Percentiles rank a stretch among this genome's conserved stretches.
These are phyloP conservation scores for Antheraea mylitta DNA, from an alignment of 1,140 invertebrate genomes.

Conservation along the genomic window DNA sequence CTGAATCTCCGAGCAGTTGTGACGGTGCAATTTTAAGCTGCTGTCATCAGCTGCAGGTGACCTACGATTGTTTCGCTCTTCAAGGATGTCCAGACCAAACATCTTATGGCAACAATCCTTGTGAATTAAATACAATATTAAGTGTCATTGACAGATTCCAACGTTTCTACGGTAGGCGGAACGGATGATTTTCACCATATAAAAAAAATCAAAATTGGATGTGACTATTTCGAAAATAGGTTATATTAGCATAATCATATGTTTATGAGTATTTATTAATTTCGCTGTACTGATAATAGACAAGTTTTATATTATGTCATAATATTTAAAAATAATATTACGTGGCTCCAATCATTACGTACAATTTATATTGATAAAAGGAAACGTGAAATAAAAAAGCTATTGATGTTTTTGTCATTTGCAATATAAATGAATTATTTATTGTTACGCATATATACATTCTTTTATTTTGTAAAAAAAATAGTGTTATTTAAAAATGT, in stretches of 20 bases:
- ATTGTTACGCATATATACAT: not conserved
- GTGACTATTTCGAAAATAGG: not conserved
- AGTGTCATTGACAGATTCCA: slow-evolving; percentile 74
- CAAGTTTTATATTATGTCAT: too few relatives aligned
- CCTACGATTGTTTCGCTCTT: slow-evolving; percentile 82
- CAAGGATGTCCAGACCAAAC: slow-evolving; percentile 82
- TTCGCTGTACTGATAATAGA: too few relatives aligned
- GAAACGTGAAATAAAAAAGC: too few relatives aligned
- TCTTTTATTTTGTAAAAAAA: not conserved
- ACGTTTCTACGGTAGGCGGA: slow-evolving; percentile 60
- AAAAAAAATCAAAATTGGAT: not conserved
- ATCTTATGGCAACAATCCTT: slow-evolving; percentile 82
- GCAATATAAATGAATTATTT: too few relatives aligned
- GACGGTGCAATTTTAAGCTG: slow-evolving; percentile 85
- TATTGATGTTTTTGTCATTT: too few relatives aligned
- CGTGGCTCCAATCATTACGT: too few relatives aligned
- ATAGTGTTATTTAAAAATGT: not conserved
- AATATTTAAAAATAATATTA: too few relatives aligned
- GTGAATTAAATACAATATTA: slow-evolving; percentile 74
- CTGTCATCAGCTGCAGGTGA: slow-evolving; percentile 71
- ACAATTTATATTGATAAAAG: too few relatives aligned
- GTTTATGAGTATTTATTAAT: not conserved
- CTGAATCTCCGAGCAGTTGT: slow-evolving; percentile 75
- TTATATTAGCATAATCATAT: not conserved
- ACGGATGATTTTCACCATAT: slow-evolving; percentile 4